Conservation (phyloP, 2,797 vertebrate species). For the Telmatherina bonti region DNA sequence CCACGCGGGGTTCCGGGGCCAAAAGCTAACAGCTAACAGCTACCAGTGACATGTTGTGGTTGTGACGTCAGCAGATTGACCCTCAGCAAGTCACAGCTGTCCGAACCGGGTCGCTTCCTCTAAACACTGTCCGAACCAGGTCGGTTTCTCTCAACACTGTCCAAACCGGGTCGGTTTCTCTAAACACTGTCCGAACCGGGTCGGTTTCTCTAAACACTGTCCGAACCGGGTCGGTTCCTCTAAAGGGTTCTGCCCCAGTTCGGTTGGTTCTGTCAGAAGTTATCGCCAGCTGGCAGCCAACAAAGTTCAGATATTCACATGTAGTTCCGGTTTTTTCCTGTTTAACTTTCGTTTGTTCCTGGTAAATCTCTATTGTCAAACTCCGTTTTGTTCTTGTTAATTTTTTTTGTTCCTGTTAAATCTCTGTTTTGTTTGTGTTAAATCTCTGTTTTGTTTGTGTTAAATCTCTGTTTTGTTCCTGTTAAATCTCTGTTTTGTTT, state of each 20-base stretch:
- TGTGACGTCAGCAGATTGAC: not conserved
- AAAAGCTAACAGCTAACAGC: not conserved
- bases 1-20: not conserved
- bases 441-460: not conserved
- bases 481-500: not conserved
- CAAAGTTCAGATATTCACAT: constrained; percentile 1
- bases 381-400: too few species aligned
- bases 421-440: too few species aligned
- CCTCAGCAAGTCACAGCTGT: not conserved
- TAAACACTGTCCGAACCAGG: too few species aligned
- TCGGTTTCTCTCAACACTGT: too few species aligned
- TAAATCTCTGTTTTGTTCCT: not conserved
- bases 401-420: not conserved
- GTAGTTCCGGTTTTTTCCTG: not conserved
- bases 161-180: too few species aligned
- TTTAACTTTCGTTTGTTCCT: not conserved
- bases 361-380: too few species aligned
- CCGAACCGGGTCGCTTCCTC: not conserved
- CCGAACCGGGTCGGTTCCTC: not conserved
- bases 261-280: too few species aligned
- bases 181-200: not conserved
- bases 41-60: not conserved
- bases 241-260: not conserved
- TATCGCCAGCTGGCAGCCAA: not conserved
- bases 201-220: not conserved